Percentiles rank a stretch among this genome's conserved stretches.
phyloP scores from a whole-genome alignment of 1,140 invertebrate genomes.

The Megalonaias nervosa region DNA sequence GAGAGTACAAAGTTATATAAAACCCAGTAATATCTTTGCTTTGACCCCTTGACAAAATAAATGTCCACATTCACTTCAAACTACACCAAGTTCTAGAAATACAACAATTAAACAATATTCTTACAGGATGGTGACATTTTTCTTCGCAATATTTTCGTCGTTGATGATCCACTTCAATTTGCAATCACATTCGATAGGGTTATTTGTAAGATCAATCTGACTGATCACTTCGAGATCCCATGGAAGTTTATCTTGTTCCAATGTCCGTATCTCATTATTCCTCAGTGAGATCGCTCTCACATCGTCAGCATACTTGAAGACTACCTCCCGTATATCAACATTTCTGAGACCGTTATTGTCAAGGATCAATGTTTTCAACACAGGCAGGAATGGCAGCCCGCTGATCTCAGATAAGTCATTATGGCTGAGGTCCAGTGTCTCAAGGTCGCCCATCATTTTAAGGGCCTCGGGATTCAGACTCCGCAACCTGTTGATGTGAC shows the following conservation, averaged over 20 bases:
- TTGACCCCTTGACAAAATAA: not conserved
- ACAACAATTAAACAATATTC: not conserved
- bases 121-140: slow-evolving; percentile 2
- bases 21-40: not conserved
- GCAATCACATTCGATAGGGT: slow-evolving; percentile 28
- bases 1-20: not conserved
- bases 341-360: slow-evolving; percentile 17
- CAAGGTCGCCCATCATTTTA: slow-evolving; percentile 14
- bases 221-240: slow-evolving; percentile 8
- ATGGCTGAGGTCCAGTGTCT: slow-evolving; percentile 29
- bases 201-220: slow-evolving; percentile 16
- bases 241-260: slow-evolving; percentile 16
- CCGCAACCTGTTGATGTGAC: not conserved
- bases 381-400: slow-evolving; percentile 17
- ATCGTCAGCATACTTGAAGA: slow-evolving; percentile 6
- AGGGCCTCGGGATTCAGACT: slow-evolving; percentile 6
- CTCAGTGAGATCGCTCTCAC: slow-evolving; percentile 1
- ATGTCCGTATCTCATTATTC: slow-evolving; percentile 21
- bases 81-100: not conserved
- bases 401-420: slow-evolving; percentile 13
- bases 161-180: slow-evolving; percentile 23
- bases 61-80: not conserved
- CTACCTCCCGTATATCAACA: slow-evolving; percentile 3
- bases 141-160: not conserved
- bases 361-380: slow-evolving; percentile 13